Evolutionary conservation across 2,888 invertebrate species (phyloP).

Genomic region (Phyllotreta striolata): DNA sequence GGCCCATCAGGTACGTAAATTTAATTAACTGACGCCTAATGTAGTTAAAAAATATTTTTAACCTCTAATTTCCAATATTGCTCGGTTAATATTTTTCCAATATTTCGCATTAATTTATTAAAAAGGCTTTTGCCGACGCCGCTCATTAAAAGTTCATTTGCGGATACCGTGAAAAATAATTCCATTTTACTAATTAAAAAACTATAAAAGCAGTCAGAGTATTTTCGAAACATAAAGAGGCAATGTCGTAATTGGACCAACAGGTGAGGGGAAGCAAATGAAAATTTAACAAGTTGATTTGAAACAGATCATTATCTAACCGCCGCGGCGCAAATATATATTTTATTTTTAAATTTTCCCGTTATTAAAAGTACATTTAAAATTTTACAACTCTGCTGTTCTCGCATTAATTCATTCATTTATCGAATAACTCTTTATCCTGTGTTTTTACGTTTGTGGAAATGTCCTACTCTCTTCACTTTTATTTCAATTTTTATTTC

Average conservation of each 20-base stretch:
- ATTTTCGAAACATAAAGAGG: conserved; percentile 13
- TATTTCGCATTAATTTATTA: conserved; percentile 5
- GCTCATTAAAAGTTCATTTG: conserved; percentile 5
- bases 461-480: too few species aligned
- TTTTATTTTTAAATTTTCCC: neutral
- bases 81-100: too few species aligned
- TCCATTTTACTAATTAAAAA: conserved; percentile 17
- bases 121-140: conserved; percentile 9
- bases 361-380: too few species aligned
- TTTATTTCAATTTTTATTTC: too few species aligned
- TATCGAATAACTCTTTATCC: too few species aligned
- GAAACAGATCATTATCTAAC: conserved; percentile 1
- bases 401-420: too few species aligned
- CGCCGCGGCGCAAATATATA: neutral
- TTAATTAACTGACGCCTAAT: too few species aligned
- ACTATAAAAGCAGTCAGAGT: conserved; percentile 7
- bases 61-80: too few species aligned
- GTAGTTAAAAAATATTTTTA: too few species aligned
- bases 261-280: conserved; percentile 18
- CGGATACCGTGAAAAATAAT: neutral
- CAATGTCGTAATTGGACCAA: conserved; percentile 10
- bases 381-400: too few species aligned
- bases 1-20: too few species aligned
- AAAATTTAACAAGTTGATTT: conserved; percentile 16
- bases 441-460: too few species aligned